phyloP scores from a whole-genome alignment of 2,888 invertebrate species.

The Caenorhabditis macrosperma region DNA sequence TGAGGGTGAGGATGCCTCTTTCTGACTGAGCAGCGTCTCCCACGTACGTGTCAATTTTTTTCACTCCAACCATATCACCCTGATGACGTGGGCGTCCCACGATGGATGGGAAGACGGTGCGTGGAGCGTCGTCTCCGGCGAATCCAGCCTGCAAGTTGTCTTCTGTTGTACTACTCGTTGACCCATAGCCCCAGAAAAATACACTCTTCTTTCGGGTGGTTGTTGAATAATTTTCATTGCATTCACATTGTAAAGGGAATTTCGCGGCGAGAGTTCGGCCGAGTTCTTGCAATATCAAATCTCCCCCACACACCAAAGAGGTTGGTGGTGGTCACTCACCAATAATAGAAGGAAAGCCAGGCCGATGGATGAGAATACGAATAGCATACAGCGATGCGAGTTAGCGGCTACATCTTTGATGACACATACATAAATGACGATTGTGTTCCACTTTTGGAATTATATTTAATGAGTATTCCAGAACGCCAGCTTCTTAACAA shows the following conservation, averaged over 20 bases:
- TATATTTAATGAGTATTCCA: slow-evolving; percentile 42
- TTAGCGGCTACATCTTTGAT: slow-evolving; percentile 46
- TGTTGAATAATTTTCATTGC: slow-evolving; percentile 36
- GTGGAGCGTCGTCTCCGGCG: too few species aligned
- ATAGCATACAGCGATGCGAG: slow-evolving; percentile 45
- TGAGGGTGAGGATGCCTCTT: too few species aligned
- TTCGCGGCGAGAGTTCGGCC: slow-evolving; percentile 39
- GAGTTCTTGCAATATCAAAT: slow-evolving; percentile 6
- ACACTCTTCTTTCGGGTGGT: slow-evolving; percentile 22
- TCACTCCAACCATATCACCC: slow-evolving; percentile 82
- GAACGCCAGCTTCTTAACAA: slow-evolving; percentile 13
- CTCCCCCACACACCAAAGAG: not conserved
- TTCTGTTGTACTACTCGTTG: slow-evolving; percentile 17
- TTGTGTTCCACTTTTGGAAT: slow-evolving; percentile 39
- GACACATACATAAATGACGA: slow-evolving; percentile 56
- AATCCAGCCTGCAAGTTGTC: slow-evolving; percentile 83
- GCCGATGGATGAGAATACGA: slow-evolving; percentile 23
- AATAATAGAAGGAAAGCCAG: not conserved
- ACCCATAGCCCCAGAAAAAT: slow-evolving; percentile 22
- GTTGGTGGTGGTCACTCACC: slow-evolving; percentile 39
- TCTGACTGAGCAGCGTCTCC: slow-evolving; percentile 83
- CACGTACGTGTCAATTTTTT: slow-evolving; percentile 82
- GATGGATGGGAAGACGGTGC: too few species aligned
- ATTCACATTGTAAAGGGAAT: slow-evolving; percentile 51
- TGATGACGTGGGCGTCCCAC: slow-evolving; percentile 85